phyloP scores from a whole-genome alignment of 2,113 vertebrate genomes.

The Taxidea taxus region DNA sequence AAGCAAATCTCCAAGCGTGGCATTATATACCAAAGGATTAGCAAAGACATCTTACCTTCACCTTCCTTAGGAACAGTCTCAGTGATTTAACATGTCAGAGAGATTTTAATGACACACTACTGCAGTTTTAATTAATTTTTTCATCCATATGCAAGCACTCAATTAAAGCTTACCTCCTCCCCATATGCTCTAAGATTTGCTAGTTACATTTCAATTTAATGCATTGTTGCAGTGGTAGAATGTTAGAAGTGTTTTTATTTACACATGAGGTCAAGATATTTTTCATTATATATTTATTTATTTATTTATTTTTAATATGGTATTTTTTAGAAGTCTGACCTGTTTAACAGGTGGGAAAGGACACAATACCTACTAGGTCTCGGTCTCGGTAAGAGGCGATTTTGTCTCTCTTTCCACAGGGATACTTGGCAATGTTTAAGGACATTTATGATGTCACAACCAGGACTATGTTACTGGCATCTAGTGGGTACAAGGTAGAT shows the following conservation, averaged over 20 bases:
- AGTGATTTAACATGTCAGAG: constrained; percentile 46
- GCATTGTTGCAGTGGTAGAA: constrained; percentile 13
- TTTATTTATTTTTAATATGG: background rate
- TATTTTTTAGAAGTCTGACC: background rate
- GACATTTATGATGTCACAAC: background rate
- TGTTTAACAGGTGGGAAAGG: background rate
- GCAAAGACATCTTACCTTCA: constrained; percentile 23
- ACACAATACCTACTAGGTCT: background rate
- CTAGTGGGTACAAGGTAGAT: background rate
- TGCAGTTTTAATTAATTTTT: constrained; percentile 70
- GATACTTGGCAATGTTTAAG: background rate
- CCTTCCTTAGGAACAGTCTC: background rate
- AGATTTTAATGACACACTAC: constrained; percentile 58
- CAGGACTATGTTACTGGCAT: background rate
- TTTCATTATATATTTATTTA: too few relatives aligned
- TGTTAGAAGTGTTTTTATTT: background rate
- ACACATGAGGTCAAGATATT: background rate
- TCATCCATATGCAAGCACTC: constrained; percentile 48
- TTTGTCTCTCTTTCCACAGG: background rate
- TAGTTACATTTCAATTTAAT: constrained; percentile 55
- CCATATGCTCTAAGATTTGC: constrained; percentile 52
- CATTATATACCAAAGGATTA: constrained; percentile 6
- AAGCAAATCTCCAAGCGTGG: background rate
- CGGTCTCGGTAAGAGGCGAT: background rate
- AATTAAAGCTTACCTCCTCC: constrained; percentile 58